Conservation (phyloP, 2,888 invertebrate species). For the Lepidocyrtoides sp. region DNA sequence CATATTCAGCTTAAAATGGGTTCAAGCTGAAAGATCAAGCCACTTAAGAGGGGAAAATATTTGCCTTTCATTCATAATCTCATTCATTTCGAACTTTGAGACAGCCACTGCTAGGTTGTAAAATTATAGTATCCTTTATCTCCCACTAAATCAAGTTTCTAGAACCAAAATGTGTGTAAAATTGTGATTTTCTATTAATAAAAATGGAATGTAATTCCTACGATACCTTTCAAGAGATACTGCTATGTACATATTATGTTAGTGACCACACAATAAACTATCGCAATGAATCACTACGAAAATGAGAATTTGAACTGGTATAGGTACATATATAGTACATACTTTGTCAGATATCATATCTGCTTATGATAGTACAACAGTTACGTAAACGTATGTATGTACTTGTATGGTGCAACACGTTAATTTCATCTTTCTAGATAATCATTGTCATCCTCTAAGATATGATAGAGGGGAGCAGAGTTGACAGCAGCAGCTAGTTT, state of each 20-base stretch:
- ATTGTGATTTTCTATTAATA: not conserved
- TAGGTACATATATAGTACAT: no score
- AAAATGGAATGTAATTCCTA: constrained; percentile 5
- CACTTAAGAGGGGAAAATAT: not conserved
- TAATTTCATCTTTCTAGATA: constrained; percentile 13
- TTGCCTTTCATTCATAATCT: not conserved
- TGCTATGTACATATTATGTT: not conserved
- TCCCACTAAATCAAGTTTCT: constrained; percentile 8
- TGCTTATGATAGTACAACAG: no score
- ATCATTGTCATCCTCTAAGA: not conserved
- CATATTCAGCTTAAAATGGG: no score
- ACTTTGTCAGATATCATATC: no score
- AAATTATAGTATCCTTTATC: constrained; percentile 17
- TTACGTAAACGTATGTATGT: no score
- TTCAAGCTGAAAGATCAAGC: not conserved
- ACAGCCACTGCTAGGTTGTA: not conserved
- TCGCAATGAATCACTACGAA: not conserved
- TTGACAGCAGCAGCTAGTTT: not conserved
- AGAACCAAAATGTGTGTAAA: not conserved
- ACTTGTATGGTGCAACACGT: constrained; percentile 64
- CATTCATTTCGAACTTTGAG: constrained; percentile 25
- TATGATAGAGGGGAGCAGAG: not conserved
- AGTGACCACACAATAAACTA: constrained; percentile 11
- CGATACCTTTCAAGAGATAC: no score
- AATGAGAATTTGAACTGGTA: constrained; percentile 1